A percentile compares a stretch with the other conserved stretches of the same genome.
phyloP scores from a whole-genome alignment of 2,797 vertebrate genomes.

The Orientallactaga sibirica region DNA sequence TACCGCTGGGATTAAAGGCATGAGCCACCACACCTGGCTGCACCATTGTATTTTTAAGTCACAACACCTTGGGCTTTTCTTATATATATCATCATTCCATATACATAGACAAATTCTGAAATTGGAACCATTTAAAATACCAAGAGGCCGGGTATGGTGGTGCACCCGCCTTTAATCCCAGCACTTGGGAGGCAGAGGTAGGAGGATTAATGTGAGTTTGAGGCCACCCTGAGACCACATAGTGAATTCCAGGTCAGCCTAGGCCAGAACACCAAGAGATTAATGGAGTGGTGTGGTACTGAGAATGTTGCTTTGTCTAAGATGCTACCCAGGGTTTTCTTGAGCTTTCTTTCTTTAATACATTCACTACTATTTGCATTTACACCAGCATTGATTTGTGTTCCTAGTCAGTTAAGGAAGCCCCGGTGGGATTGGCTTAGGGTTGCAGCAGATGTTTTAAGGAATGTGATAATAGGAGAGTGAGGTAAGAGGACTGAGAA shows the following conservation, averaged over 20 bases:
- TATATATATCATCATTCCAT: not conserved
- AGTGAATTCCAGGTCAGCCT: too few species aligned
- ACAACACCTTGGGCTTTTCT: not conserved
- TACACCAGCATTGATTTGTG: not conserved
- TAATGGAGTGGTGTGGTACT: not conserved
- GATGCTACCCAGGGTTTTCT: not conserved
- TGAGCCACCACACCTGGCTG: too few species aligned
- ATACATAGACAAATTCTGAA: not conserved
- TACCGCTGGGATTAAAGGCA: too few species aligned
- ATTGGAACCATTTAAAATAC: not conserved
- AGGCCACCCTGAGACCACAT: too few species aligned
- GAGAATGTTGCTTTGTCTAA: conserved; percentile 2
- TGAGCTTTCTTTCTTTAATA: not conserved
- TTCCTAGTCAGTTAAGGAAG: not conserved
- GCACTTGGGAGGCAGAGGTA: too few species aligned
- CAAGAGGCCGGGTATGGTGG: not conserved
- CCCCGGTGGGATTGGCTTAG: not conserved
- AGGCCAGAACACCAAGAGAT: not conserved
- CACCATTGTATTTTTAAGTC: not conserved
- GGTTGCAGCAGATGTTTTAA: not conserved
- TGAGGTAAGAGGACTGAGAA: not conserved
- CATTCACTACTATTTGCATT: not conserved
- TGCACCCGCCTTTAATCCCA: too few species aligned
- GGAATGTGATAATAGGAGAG: not conserved
- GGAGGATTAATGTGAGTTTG: too few species aligned